These are phyloP conservation scores for Eidolon helvum DNA, from an alignment of 2,113 vertebrate genomes.

Conservation along the genomic window DNA sequence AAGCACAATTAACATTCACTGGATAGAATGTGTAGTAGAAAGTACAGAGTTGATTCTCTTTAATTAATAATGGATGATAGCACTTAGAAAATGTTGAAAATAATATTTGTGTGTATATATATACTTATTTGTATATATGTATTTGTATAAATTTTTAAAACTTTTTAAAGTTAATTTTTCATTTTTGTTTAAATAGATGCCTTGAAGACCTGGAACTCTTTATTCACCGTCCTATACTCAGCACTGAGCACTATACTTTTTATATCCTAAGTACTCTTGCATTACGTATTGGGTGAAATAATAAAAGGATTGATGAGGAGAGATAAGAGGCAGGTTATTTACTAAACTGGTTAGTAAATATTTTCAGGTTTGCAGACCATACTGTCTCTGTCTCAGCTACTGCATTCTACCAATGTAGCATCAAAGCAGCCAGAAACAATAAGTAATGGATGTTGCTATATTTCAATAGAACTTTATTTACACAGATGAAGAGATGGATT, in stretches of 20 bases:
- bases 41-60: not conserved
- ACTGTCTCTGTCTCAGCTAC: not conserved
- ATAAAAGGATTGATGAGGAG: not conserved
- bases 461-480: not conserved
- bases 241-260: not conserved
- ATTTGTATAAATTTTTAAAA: not conserved
- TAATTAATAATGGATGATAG: not conserved
- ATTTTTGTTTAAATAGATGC: not conserved
- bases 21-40: not conserved
- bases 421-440: not conserved
- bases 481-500: not conserved
- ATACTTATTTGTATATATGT: not conserved
- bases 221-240: not conserved
- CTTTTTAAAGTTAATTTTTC: not conserved
- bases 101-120: not conserved
- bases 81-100: not conserved
- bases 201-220: not conserved
- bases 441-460: not conserved
- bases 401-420: not conserved
- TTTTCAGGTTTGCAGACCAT: too few relatives aligned
- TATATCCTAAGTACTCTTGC: not conserved
- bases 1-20: rapidly evolving
- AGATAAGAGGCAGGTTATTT: not conserved
- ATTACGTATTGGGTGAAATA: not conserved
- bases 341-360: too few relatives aligned